Base-by-base conservation (phyloP, 2,113 vertebrate species). In the Hiodon tergisus region DNA sequence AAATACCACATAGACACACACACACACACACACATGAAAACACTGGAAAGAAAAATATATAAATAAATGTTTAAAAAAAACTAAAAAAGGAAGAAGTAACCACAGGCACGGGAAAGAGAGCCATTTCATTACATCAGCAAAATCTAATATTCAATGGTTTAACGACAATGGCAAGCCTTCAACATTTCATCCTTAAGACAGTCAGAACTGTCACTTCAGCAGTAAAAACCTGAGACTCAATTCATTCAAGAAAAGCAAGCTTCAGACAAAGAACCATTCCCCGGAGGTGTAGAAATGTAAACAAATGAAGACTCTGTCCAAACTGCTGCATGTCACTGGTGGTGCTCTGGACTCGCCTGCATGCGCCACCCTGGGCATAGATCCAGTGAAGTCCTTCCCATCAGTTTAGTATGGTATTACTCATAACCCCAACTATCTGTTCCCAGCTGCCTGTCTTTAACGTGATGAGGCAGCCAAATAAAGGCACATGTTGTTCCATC, bases 361-460 rank as follows among this genome's bases (percentile, higher is more conserved):
- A 67, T 79, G 77, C 72, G 78, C 77, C 75, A 77, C 79, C 79
- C 76, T 67, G 76, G 77, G 76, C 72, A 67, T 50, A 73, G 72
- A 67, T 83, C 80, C 76, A 80, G 76, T 31, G 74, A 75, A 73
- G 72, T 76, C 67, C 52, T 71, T 63, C 77, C 68, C 66, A 67
- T 78, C 75, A 13, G 52, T 61, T 62, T 16, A 61, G 13, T 14
- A 57, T 61, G 14, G 77, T 67, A 67, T 79, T 67, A 73, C 69
- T 16, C 71, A 69, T 83, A 83, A 85, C 78, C 65, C 75, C 77
- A 66, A 78, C 80, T 80, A 83, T 79, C 80, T 83, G 81, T 77
- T 75, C 76, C 74, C 50, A 68, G 61, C 74, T 60, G 76, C 72
- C 80, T 75, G 63, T 51, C 17, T 63, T 72, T 61, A 78, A 67